These are phyloP conservation scores for Dallia pectoralis DNA, from an alignment of 2,797 vertebrate genomes.

Conservation along the genomic window DNA sequence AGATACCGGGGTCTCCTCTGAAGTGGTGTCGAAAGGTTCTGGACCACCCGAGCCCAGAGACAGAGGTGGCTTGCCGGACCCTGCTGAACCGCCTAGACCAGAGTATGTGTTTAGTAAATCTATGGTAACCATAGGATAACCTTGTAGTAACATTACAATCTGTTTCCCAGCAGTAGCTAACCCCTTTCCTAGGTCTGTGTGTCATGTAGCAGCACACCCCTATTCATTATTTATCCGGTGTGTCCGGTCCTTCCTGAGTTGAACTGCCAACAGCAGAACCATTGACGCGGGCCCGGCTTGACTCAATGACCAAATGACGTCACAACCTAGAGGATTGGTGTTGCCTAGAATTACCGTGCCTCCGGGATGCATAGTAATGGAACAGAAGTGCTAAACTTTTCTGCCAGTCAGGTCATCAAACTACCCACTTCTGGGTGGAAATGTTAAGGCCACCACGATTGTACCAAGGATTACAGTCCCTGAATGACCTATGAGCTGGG, in stretches of 20 bases:
- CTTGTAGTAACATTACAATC: not conserved
- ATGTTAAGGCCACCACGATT: not conserved
- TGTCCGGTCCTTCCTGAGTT: slow-evolving; percentile 41
- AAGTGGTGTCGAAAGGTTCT: slow-evolving; percentile 90
- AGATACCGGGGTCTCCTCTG: slow-evolving; percentile 77
- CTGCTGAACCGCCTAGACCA: slow-evolving; percentile 86
- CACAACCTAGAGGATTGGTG: slow-evolving; percentile 20
- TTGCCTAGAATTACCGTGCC: slow-evolving; percentile 50
- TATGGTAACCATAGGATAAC: not conserved
- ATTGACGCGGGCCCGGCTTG: slow-evolving; percentile 50
- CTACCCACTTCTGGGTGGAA: slow-evolving; percentile 9
- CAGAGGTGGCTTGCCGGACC: slow-evolving; percentile 85
- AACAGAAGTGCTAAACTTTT: not conserved
- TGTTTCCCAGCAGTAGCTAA: not conserved
- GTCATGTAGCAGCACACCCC: slow-evolving; percentile 29
- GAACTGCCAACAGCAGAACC: slow-evolving; percentile 54
- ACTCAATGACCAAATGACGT: slow-evolving; percentile 50
- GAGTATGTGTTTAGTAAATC: slow-evolving; percentile 63
- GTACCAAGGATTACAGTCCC: not conserved
- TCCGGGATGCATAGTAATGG: not conserved
- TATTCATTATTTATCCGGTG: slow-evolving; percentile 57
- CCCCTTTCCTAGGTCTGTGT: slow-evolving; percentile 1
- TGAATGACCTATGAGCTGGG: not conserved
- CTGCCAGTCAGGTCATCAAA: slow-evolving; percentile 30
- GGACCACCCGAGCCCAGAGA: slow-evolving; percentile 88